Conservation (phyloP, 2,113 vertebrate species). For the Vimba vimba region DNA sequence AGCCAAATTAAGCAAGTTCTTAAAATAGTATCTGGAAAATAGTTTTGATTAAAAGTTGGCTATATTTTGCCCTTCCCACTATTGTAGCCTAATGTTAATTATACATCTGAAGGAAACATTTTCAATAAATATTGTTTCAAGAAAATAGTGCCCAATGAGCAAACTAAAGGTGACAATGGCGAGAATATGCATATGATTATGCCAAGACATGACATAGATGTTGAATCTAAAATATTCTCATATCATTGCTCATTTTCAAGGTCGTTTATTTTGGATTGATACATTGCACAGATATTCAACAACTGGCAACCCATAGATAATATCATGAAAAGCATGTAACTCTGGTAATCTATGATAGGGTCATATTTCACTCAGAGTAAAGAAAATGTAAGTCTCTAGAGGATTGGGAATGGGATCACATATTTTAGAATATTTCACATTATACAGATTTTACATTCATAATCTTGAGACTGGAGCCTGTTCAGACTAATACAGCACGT, state of each 20-base stretch:
- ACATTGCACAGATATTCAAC: neutral
- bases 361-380: constrained; percentile 19
- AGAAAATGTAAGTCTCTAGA: neutral
- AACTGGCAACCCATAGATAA: constrained; percentile 40
- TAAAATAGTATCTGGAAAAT: neutral
- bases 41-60: neutral
- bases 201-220: neutral
- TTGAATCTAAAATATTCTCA: neutral
- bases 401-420: neutral
- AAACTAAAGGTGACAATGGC: neutral
- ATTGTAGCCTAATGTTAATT: too few species aligned
- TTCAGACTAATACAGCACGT: neutral
- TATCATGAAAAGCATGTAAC: neutral
- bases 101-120: neutral
- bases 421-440: constrained; percentile 13
- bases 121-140: neutral
- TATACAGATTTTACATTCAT: neutral
- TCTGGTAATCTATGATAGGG: neutral
- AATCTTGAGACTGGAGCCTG: neutral
- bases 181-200: neutral
- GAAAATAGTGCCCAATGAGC: neutral
- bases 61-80: neutral
- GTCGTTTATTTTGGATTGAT: neutral
- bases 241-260: neutral
- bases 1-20: neutral